Base-by-base conservation (phyloP, 1,140 invertebrate species). In the Copidosoma floridanum region DNA sequence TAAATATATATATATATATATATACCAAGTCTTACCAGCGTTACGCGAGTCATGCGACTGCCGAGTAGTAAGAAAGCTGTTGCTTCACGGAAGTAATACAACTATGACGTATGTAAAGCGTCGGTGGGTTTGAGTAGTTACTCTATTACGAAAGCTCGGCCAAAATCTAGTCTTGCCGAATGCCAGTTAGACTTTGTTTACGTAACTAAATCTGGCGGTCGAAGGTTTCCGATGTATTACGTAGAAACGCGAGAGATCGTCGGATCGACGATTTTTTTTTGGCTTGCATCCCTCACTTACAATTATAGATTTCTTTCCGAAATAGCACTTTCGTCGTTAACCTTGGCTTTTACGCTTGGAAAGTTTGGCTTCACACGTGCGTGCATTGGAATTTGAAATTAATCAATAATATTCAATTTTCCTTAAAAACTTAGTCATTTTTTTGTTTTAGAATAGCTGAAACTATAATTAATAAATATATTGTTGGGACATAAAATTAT, bases 251-350 rank as follows among this genome's bases (percentile, higher is more conserved):
- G 61, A 71, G 73, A n/a, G n/a, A n/a, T n/a, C n/a, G n/a, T n/a
- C n/a, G n/a, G n/a, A n/a, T n/a, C n/a, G n/a, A n/a, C n/a, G n/a
- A n/a, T n/a, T n/a, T n/a, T n/a, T n/a, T n/a, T 71, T 77, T 78
- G 75, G 72, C 72, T 68, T 68, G 51, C 67, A 70, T 78, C 72
- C 77, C 76, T 65, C 67, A 65, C 73, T 75, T 70, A 71, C 75
- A 76, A 71, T 78, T 74, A n/a, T n/a, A 72, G 73, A 73, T 71
- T 64, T 59, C 61, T 70, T 65, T 68, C 58, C 64, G 24, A 64
- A 75, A 75, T 63, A 56, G 55, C 40, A 65, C 64, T 71, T 72
- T 73, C 68, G 65, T 73, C 68, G 65, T 61, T 68, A 62, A 51
- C 53, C 63, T 59, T 67, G 65, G 70, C 71, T 67, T 70, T 70